Conservation (phyloP, 37 sponge, comb jelly and placozoan genomes). For the Crambe crambe region DNA sequence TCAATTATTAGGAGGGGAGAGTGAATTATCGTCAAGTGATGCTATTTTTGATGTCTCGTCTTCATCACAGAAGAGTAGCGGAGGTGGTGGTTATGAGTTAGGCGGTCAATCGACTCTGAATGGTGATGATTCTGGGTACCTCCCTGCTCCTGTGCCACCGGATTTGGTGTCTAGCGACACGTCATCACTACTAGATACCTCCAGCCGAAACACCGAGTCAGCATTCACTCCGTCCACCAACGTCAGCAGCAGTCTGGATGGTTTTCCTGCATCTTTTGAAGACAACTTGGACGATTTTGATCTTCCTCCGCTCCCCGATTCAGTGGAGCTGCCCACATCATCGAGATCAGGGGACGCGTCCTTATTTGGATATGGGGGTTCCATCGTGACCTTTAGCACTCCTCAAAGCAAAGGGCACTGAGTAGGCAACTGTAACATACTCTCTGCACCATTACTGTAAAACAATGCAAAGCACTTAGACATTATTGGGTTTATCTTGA, state of each 20-base stretch:
- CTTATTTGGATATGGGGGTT: background rate
- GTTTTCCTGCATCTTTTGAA: background rate
- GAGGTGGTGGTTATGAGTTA: background rate
- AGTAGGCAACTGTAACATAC: too few relatives aligned
- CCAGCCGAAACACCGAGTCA: background rate
- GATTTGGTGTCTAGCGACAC: background rate
- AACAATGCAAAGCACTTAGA: too few relatives aligned
- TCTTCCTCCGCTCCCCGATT: background rate
- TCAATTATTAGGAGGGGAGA: too few relatives aligned
- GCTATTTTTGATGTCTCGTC: background rate
- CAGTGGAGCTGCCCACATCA: background rate
- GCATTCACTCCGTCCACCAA: background rate
- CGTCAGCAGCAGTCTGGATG: background rate
- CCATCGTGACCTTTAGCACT: background rate
- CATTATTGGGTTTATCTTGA: too few relatives aligned
- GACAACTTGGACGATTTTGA: background rate
- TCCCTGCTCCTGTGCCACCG: background rate
- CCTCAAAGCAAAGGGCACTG: too few relatives aligned
- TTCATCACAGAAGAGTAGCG: background rate
- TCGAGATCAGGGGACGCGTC: background rate
- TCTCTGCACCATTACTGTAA: too few relatives aligned
- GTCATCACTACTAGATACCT: background rate
- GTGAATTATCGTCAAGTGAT: background rate
- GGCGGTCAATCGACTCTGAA: background rate
- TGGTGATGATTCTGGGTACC: background rate